These are phyloP conservation scores for Pseudoips prasinana DNA, from an alignment of 2,888 invertebrate genomes.

Conservation along the genomic window DNA sequence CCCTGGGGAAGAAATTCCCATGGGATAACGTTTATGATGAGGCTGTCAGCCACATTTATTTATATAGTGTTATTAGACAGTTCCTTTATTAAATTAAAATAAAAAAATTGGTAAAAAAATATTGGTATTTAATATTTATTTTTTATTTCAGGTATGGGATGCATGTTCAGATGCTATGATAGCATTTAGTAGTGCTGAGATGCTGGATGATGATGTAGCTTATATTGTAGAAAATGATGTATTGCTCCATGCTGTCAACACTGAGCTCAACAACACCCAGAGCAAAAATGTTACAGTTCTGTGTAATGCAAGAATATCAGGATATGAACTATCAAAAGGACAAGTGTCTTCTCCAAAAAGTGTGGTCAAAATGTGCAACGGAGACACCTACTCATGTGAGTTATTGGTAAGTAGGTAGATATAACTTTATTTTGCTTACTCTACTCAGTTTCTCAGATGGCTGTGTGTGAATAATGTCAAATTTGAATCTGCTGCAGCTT, in stretches of 20 bases:
- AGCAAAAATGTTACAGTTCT: constrained; percentile 84
- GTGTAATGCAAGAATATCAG: constrained; percentile 86
- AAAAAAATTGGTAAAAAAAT: too few species aligned
- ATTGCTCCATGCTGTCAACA: constrained; percentile 87
- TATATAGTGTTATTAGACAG: too few species aligned
- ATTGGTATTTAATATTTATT: too few species aligned
- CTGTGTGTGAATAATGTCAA: too few species aligned
- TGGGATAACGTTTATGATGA: too few species aligned
- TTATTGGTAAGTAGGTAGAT: constrained; percentile 85
- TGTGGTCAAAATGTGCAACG: constrained; percentile 84
- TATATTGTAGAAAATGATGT: constrained; percentile 98
- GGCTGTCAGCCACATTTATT: too few species aligned
- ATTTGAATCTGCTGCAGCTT: too few species aligned
- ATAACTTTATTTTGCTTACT: too few species aligned
- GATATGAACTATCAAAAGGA: constrained; percentile 81
- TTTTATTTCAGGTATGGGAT: constrained; percentile 91
- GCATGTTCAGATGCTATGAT: constrained; percentile 94
- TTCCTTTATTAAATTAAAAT: too few species aligned
- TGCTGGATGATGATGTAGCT: constrained; percentile 88
- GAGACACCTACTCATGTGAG: constrained; percentile 84
- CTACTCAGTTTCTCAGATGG: too few species aligned
- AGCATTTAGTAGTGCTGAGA: constrained; percentile 88
- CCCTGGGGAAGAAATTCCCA: too few species aligned
- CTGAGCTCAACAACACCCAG: constrained; percentile 72
- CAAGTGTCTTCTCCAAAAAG: constrained; percentile 40